Evolutionary conservation across 2,797 vertebrate genomes (phyloP), one percentile per base, ranked within the genome.

Genomic region (Nannoperca obscura): DNA sequence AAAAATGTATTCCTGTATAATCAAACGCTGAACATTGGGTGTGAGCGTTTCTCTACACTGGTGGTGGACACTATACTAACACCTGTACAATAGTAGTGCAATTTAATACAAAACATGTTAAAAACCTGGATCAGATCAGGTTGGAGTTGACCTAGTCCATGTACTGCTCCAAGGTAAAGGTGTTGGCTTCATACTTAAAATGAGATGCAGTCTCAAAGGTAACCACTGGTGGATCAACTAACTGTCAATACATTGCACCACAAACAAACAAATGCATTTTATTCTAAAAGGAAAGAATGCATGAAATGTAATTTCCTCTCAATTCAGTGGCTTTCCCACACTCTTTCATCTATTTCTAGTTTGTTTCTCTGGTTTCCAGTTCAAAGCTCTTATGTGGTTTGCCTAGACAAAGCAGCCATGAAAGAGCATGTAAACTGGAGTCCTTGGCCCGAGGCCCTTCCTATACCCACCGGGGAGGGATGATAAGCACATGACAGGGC

Each of bases 401-500:
- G 36, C 46, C 62, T 27, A n/a, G 50, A 78, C 36, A 77, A 68
- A 75, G 58, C 60, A 65, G 57, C 60, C 71, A 76, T 74, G 78
- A 88, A 80, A 55, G 52, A 87, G 71, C 69, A 78, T 63, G 50
- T 54, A 85, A 67, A 88, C 55, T 71, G 34, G 71, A 88, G 22
- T 59, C 49, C 34, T 42, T 76, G 80, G 68, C 85, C 76, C 0
- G 2, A 38, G 61, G 80, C 60, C 27, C 61, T 80, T 84, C 68
- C 73, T 81, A 55, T 47, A 78, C 78, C 78, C 84, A 70, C 79
- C 24, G 14, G 83, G 78, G 77, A 85, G 49, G 34, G 64, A 73
- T 81, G 84, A 90, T 62, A 72, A 89, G 84, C 91, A 81, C 87
- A 92, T 91, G 91, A 92, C 73, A 54, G 46, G 46, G 61, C 79